Base-by-base conservation (phyloP, 2,113 vertebrate genomes). In the Mugil cephalus region DNA sequence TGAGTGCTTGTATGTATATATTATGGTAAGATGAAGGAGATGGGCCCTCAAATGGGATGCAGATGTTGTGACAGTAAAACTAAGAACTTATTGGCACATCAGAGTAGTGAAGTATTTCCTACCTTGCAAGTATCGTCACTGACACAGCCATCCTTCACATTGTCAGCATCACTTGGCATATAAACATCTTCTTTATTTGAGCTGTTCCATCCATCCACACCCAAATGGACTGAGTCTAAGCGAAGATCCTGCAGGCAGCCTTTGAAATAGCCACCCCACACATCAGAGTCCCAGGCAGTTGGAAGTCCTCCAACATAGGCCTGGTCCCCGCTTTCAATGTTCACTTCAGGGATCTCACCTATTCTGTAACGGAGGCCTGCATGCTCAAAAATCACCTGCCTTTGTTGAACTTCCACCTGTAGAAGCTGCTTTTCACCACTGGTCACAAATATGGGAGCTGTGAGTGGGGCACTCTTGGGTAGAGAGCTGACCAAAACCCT, bases 161-260 rank as follows among this genome's bases (percentile, higher is more conserved):
- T 96, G 34, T 66, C 71, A 50, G 51, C 56, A 14, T 80, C 73
- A 14, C 55, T 88, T 38, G 85, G 55, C 35, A 84, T 54, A 82
- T 89, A 90, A 6, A 86, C 51, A 1, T 61, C 76, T 36, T 74
- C 62, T 34, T 77, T 60, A 6, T 75, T 43, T 0, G 74, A 61
- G 39, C n/a, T 61, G 38, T 82, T 74, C 91, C 84, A 84, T 1
- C 55, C 35, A 1, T 79, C 82, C 77, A 82, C 17, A 14, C 92
- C 85, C 69, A 98, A 76, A 56, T 79, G 93, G 40, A 89, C 85
- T 0, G 55, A 77, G 14, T 95, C 94, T 52, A 99, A 86, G 0
- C 85, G 94, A 15, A 98, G 17, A 63, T 99, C 97, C 90, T 98
- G 97, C 82, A 99, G 90, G 61, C 97, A 99, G 39, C 97, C 97